Conservation (phyloP, 2,113 vertebrate species). For the Varanus salvator region DNA sequence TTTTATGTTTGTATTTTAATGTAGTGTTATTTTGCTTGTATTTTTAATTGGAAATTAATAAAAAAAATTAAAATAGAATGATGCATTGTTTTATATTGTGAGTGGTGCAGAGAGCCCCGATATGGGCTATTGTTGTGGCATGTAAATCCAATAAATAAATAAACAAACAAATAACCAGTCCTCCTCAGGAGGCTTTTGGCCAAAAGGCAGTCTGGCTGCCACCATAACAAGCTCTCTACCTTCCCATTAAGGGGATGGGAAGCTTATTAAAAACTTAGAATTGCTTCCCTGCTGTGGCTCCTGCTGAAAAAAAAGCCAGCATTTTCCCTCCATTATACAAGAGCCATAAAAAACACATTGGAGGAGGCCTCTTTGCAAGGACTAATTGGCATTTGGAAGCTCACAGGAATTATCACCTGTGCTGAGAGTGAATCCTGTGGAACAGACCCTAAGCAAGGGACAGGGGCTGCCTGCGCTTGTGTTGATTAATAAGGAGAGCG, state of each 20-base stretch:
- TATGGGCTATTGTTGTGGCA: no score
- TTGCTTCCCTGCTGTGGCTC: fast-evolving
- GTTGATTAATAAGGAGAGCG: constrained; percentile 30
- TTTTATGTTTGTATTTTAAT: no score
- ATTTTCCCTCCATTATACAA: fast-evolving
- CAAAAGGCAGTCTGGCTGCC: fast-evolving
- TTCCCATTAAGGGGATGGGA: not conserved
- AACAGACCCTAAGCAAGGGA: not conserved
- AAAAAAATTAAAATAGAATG: no score
- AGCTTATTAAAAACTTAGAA: fast-evolving
- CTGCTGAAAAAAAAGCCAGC: not conserved
- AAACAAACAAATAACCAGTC: no score
- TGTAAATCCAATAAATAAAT: no score
- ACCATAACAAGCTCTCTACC: not conserved
- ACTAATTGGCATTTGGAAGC: not conserved
- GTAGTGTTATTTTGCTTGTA: no score
- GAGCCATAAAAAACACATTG: not conserved
- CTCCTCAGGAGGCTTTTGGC: fast-evolving
- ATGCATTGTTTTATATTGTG: no score
- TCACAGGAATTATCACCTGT: not conserved
- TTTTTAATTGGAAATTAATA: no score
- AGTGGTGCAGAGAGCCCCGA: no score
- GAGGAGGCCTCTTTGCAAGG: fast-evolving
- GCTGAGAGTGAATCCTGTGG: not conserved
- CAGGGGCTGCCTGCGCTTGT: not conserved